phyloP scores from a whole-genome alignment of 2,797 vertebrate genomes.

The Lepus townsendii region DNA sequence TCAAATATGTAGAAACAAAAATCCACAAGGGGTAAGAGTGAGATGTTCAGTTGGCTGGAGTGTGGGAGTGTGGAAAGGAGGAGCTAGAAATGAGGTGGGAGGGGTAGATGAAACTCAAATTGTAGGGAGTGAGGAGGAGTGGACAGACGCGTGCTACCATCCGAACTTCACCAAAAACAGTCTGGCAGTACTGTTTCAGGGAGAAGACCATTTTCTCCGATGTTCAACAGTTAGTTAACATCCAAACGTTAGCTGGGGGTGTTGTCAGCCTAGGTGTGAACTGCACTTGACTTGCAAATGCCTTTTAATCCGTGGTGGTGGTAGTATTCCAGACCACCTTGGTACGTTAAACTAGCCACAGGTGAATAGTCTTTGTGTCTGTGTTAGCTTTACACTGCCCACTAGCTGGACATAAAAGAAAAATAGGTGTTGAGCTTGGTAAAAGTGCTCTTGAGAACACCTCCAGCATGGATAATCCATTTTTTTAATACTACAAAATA shows the following conservation, averaged over 20 bases:
- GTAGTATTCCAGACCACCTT: conserved; percentile 32
- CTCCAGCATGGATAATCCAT: background rate
- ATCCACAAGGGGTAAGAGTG: background rate
- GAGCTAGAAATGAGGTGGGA: background rate
- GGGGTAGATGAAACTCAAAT: background rate
- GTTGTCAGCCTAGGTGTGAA: conserved; percentile 28
- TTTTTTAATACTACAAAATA: conserved; percentile 36
- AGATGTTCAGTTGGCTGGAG: conserved; percentile 26
- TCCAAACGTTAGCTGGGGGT: conserved; percentile 47
- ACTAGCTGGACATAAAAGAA: background rate
- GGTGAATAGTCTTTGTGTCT: background rate
- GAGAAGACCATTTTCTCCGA: background rate
- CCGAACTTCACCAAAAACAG: conserved; percentile 35
- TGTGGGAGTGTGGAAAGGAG: conserved; percentile 25
- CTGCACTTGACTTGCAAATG: conserved; percentile 56
- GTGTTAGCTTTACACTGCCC: conserved; percentile 45
- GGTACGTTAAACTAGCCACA: conserved; percentile 56
- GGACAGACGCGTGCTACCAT: background rate
- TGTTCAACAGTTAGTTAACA: background rate
- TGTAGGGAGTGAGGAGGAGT: background rate
- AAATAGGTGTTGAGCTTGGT: conserved; percentile 6
- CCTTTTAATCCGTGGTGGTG: conserved; percentile 33
- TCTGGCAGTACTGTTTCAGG: background rate
- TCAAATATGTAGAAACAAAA: conserved; percentile 25
- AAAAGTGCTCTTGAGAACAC: conserved; percentile 66